These are phyloP conservation scores for Campodea augens DNA, from an alignment of 1,140 invertebrate genomes.

Conservation along the genomic window DNA sequence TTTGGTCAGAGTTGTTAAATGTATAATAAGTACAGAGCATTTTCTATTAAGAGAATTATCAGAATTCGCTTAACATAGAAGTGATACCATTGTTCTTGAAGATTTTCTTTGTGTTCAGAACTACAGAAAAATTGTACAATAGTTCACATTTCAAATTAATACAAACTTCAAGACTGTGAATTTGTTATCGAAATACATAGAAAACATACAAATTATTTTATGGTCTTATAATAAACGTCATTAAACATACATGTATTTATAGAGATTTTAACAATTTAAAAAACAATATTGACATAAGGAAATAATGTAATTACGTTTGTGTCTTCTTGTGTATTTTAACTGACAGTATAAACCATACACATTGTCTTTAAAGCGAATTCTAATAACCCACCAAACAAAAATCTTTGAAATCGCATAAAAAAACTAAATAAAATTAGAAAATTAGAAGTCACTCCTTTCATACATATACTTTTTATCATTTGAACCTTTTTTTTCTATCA, in stretches of 20 bases:
- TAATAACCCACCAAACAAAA: constrained; percentile 17
- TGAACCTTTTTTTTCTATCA: constrained; percentile 35
- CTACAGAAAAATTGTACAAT: no score
- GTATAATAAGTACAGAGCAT: no score
- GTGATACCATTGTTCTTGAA: no score
- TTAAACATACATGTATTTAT: not conserved
- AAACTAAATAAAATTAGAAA: constrained; percentile 13
- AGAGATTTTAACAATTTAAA: not conserved
- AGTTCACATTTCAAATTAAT: no score
- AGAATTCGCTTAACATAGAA: no score
- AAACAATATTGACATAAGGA: no score
- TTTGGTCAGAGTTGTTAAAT: no score
- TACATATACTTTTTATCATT: constrained; percentile 14
- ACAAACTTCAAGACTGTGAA: no score
- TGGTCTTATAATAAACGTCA: not conserved
- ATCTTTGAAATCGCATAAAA: constrained; percentile 12
- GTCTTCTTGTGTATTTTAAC: constrained; percentile 6
- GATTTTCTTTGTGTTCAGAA: no score
- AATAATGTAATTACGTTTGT: constrained; percentile 2
- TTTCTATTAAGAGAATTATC: no score
- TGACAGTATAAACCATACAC: constrained; percentile 19
- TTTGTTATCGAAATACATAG: no score
- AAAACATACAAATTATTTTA: not conserved
- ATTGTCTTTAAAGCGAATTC: constrained; percentile 19
- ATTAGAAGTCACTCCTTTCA: constrained; percentile 12